Percentiles rank a stretch among this genome's conserved stretches.
These are phyloP conservation scores for Horisme vitalbata DNA, from an alignment of 2,888 invertebrate species.

Conservation along the genomic window DNA sequence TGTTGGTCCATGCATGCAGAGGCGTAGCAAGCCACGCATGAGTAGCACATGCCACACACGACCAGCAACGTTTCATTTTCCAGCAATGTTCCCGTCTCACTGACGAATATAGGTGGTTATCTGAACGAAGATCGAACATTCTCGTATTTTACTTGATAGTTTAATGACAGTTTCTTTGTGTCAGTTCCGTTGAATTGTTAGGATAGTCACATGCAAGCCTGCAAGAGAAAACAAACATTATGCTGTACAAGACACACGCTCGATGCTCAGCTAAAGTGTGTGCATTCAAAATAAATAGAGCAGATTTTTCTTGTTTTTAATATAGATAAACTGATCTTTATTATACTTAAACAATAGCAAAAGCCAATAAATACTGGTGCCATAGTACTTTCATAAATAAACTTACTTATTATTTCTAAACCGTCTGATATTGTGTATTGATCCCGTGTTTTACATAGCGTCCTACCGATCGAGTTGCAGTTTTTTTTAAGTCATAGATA, in stretches of 20 bases:
- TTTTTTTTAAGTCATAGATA: too few species aligned
- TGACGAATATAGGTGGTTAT: slow-evolving; percentile 47
- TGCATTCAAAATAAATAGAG: slow-evolving; percentile 10
- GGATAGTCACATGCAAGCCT: slow-evolving; percentile 72
- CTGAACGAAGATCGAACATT: slow-evolving; percentile 54
- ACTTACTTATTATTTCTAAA: too few species aligned
- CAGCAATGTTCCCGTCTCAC: slow-evolving; percentile 45
- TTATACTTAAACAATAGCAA: too few species aligned
- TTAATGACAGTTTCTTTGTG: slow-evolving; percentile 74
- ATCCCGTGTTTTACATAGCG: too few species aligned
- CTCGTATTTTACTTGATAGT: slow-evolving; percentile 65
- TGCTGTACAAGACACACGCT: slow-evolving; percentile 46
- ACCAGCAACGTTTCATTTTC: slow-evolving; percentile 45
- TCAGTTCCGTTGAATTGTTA: slow-evolving; percentile 75
- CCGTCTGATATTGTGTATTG: too few species aligned
- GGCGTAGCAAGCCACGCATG: slow-evolving; percentile 48
- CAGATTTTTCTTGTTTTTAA: too few species aligned
- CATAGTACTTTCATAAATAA: too few species aligned
- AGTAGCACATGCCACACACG: slow-evolving; percentile 44
- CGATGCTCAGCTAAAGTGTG: slow-evolving; percentile 2
- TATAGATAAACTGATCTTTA: too few species aligned
- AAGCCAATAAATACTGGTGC: too few species aligned
- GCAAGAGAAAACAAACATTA: slow-evolving; percentile 60
- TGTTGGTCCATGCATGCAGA: slow-evolving; percentile 44
- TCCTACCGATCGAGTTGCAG: too few species aligned